Evolutionary conservation across 2,797 vertebrate species (phyloP), one percentile per base, ranked within the genome.

Genomic region (Cyprinodon diabolis): DNA sequence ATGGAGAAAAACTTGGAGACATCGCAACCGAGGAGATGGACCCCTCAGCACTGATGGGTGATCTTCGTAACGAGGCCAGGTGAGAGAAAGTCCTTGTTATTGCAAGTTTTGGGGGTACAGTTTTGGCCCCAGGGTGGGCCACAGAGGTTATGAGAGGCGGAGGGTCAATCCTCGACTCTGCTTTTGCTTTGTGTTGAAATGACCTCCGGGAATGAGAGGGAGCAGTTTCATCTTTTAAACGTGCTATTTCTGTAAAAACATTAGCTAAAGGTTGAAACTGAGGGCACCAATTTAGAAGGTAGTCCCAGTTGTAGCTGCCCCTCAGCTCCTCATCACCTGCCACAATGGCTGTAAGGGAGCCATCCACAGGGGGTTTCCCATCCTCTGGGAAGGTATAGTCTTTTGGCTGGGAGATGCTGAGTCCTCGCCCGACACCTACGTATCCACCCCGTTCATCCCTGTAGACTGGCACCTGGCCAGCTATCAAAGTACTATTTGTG

Each of bases 281-380:
- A 70, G 98, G 98, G 84, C 98, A 98, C 98, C 98, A 99, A 93
- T 98, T 98, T 43, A 99, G 95, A 82, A 99, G 95, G 82, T 99
- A 99, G 91, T 99, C 98, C 98, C 98, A 99, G 95, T 98, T 99
- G 87, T 99, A 99, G 95, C 98, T 99, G 87, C 98, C 98, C 0
- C 98, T 95, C 71, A 99, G 95, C 93, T 99, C 98, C 89, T 99
- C 98, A 0, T 99, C 98, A 0, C 97, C 97, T 72, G 98, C 98
- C 84, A 99, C 97, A 0, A 99, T 98, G 85, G 98, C 97, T 0
- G 97, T 99, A 79, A 99, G 95, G 0, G 97, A 97, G 65, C 97
- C 97, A 37, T 97, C 97, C 57, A 97, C 96, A 0, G 95, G 88
- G 13, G 98, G 98, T 89, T 98, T 98, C 63, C 98, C 98, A 1